Evolutionary conservation across 2,888 invertebrate genomes (phyloP).

Genomic region (Agrochola lychnidis): DNA sequence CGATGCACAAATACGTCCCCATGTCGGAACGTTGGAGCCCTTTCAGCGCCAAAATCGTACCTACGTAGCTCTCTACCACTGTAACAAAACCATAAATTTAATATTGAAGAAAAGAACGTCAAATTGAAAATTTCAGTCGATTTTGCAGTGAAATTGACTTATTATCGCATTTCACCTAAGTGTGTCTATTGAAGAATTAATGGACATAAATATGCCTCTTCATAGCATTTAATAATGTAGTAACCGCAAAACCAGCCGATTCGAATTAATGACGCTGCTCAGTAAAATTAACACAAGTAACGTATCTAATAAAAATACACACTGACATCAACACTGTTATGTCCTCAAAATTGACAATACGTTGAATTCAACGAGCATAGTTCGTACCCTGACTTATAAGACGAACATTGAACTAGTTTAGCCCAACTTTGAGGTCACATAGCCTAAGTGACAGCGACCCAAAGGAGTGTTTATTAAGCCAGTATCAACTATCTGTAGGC

Average conservation of each 20-base stretch:
- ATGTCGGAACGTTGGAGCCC: slow-evolving; percentile 95
- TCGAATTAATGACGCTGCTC: not conserved
- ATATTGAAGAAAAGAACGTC: not conserved
- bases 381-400: slow-evolving; percentile 19
- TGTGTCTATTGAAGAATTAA: not conserved
- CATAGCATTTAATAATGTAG: not conserved
- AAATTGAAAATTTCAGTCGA: not conserved
- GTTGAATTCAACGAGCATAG: slow-evolving; percentile 22
- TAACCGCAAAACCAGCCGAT: slow-evolving; percentile 1
- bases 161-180: not conserved
- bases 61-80: slow-evolving; percentile 93
- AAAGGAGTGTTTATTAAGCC: slow-evolving; percentile 41
- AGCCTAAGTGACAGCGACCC: slow-evolving; percentile 23
- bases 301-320: not conserved
- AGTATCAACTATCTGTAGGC: slow-evolving; percentile 20
- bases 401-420: slow-evolving; percentile 30
- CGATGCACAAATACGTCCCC: slow-evolving; percentile 96
- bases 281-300: not conserved
- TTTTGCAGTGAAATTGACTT: not conserved
- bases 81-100: slow-evolving; percentile 64
- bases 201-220: not conserved
- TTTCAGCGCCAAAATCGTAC: slow-evolving; percentile 92
- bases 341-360: slow-evolving; percentile 19
- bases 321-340: slow-evolving; percentile 4
- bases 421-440: slow-evolving; percentile 44